Conservation (phyloP, 2,888 invertebrate genomes). For the Teleogryllus oceanicus region DNA sequence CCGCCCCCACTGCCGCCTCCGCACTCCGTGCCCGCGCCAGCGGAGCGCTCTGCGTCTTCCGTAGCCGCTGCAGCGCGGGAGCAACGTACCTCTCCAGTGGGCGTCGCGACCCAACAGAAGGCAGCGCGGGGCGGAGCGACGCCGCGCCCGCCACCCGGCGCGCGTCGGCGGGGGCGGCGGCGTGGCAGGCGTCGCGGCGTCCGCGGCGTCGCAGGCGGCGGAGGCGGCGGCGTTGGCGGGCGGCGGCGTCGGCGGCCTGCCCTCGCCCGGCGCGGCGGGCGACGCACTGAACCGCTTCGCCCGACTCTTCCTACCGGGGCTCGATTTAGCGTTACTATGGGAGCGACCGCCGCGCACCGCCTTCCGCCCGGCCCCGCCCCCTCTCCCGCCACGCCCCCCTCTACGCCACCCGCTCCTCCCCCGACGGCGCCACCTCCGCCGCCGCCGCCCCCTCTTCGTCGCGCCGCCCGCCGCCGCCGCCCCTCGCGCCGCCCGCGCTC, state of each 20-base stretch:
- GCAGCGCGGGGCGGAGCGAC: background rate
- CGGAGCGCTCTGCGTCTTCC: too few species aligned
- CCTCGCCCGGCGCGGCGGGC: background rate
- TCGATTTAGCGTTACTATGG: constrained; percentile 11
- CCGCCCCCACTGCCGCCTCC: background rate
- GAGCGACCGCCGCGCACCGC: background rate
- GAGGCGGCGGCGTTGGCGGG: background rate
- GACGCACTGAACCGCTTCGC: background rate
- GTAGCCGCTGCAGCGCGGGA: too few species aligned
- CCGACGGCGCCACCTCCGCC: background rate
- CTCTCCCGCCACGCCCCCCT: background rate
- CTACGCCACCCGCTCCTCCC: background rate
- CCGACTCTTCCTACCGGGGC: background rate
- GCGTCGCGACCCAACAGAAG: too few species aligned
- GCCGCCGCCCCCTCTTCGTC: background rate
- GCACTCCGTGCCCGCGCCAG: too few species aligned
- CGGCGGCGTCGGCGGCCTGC: background rate
- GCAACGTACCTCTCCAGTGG: too few species aligned
- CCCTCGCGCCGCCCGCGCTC: background rate
- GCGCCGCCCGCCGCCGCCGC: background rate
- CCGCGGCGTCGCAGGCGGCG: background rate
- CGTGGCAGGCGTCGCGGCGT: background rate
- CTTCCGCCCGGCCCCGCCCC: background rate
- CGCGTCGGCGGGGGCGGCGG: background rate
- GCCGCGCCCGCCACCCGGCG: background rate